Percentiles rank a stretch among this genome's conserved stretches.
These are phyloP conservation scores for Shargacucullia verbasci DNA, from an alignment of 2,888 invertebrate genomes.

Conservation along the genomic window DNA sequence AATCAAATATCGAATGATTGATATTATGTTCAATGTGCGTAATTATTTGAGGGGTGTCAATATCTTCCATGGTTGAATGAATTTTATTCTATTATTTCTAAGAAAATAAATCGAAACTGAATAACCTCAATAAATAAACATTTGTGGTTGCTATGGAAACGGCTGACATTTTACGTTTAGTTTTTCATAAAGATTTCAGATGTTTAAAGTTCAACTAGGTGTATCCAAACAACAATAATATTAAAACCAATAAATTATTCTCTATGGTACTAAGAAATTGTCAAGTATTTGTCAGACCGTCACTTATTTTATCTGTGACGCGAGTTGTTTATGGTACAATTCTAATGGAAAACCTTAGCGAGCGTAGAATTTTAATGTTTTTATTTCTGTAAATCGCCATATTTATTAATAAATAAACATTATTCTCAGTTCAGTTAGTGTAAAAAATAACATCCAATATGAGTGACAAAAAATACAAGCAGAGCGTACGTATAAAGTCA, in stretches of 20 bases:
- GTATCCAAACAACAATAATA: too few relatives aligned
- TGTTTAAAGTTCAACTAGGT: too few relatives aligned
- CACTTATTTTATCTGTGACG: not conserved
- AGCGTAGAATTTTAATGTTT: slow-evolving; percentile 10
- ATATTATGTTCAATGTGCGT: slow-evolving; percentile 95
- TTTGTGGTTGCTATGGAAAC: slow-evolving; percentile 70
- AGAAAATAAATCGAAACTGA: not conserved
- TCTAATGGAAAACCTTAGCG: not conserved
- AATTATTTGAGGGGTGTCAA: slow-evolving; percentile 96
- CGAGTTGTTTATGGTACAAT: slow-evolving; percentile 1
- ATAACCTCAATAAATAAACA: slow-evolving; percentile 68
- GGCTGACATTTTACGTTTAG: slow-evolving; percentile 12
- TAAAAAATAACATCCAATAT: slow-evolving; percentile 56
- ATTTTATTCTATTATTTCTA: not conserved
- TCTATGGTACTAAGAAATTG: too few relatives aligned
- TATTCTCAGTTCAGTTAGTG: not conserved
- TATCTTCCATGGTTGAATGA: slow-evolving; percentile 67
- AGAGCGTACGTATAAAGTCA: slow-evolving; percentile 80
- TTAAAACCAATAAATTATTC: too few relatives aligned
- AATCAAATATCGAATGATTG: slow-evolving; percentile 96
- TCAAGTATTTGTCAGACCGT: too few relatives aligned
- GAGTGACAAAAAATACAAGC: slow-evolving; percentile 82
- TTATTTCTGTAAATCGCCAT: not conserved
- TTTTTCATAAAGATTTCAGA: not conserved
- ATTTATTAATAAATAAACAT: not conserved